Base-by-base conservation (phyloP, 2,888 invertebrate species). In the Tenthredo scrophulariae region DNA sequence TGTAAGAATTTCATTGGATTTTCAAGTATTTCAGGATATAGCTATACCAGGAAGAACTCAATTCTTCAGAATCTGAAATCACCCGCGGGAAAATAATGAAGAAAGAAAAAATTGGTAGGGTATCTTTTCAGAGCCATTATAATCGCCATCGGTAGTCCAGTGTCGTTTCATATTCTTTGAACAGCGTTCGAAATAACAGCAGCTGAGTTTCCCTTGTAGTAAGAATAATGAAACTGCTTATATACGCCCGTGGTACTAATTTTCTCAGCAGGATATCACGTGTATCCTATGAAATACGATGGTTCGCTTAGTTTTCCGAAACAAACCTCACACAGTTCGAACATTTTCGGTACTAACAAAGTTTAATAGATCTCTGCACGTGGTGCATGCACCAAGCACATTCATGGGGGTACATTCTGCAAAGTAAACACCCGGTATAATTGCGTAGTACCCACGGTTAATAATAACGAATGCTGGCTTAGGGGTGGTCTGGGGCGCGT, bases 361-460 rank as follows among this genome's bases (percentile, higher is more conserved):
- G 75, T 75, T 43, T 75, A 75, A 75, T 75, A 46, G 46, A 75
- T 75, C 75, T 54, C n/a, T 54, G 62, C 43, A 58, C 77, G 29
- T 83, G 83, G 83, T 43, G 62, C 43, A 46, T 50, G 62, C 40
- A 65, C 43, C 18, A 37, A 5, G 9, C 37, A 37, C 37, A n/a
- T n/a, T n/a, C n/a, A 58, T 26, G 50, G 67, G 33, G 29, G 67
- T 33, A 70, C 9, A 67, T 67, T 83, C 62, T 50, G 83, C 83
- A 67, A 83, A 83, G 83, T 43, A 83, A 83, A 83, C 83, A 70
- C 83, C 83, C 83, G 83, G 65, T 83, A 83, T 83, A 83, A 83
- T 83, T 83, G 83, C 83, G 46, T 83, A 83, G 67, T 83, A 46
- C 83, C 83, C 83, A 70, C 67, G 67, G 83, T 83, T 83, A 83